Conservation (phyloP, 1,140 invertebrate genomes). For the Anastrepha obliqua region DNA sequence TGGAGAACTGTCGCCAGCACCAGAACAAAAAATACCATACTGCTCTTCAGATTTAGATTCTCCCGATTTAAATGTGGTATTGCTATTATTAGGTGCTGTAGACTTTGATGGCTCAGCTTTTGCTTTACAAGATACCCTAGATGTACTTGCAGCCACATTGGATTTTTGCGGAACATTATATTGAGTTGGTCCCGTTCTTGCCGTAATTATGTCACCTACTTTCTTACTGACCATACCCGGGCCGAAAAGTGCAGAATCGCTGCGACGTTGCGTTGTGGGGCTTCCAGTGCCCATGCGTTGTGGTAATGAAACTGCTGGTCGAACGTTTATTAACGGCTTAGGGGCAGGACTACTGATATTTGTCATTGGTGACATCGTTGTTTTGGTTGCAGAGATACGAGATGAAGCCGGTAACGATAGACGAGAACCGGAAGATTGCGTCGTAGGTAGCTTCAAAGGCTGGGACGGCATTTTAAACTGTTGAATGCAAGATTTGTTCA, state of each 20-base stretch:
- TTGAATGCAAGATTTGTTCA: background rate
- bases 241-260: background rate
- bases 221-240: background rate
- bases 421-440: background rate
- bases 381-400: background rate
- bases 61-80: background rate
- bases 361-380: background rate
- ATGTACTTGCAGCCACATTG: background rate
- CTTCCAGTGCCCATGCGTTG: background rate
- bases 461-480: background rate
- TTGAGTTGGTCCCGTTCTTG: background rate
- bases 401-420: background rate
- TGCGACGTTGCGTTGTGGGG: background rate
- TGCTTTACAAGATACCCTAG: background rate
- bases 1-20: background rate
- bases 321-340: conserved; percentile 33
- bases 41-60: background rate
- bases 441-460: background rate
- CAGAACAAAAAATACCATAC: conserved; percentile 42
- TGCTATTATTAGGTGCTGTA: background rate
- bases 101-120: background rate
- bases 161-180: background rate
- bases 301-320: conserved; percentile 18
- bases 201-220: background rate
- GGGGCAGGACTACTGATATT: background rate